Percentiles rank a stretch among this genome's conserved stretches.
phyloP scores from a whole-genome alignment of 2,888 invertebrate genomes.

The Epinotia ramella region DNA sequence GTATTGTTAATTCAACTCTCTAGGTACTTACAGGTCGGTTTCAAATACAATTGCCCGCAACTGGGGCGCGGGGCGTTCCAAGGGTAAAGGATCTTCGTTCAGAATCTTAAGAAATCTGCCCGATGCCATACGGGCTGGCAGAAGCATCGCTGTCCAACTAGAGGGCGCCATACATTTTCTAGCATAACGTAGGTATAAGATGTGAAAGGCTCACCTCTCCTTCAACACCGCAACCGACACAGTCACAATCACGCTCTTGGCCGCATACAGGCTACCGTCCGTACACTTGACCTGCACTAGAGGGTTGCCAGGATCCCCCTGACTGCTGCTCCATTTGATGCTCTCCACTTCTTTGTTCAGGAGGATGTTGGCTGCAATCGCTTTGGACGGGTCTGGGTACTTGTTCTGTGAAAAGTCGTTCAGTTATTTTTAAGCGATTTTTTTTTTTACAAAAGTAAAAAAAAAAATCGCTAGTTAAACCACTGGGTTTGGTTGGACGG shows the following conservation, averaged over 20 bases:
- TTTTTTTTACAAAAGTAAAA: too few species aligned
- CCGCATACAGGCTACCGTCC: conserved; percentile 82
- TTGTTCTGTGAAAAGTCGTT: conserved; percentile 70
- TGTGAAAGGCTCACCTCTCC: conserved; percentile 66
- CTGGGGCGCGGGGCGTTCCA: neutral
- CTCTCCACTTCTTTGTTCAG: conserved; percentile 83
- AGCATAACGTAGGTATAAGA: neutral
- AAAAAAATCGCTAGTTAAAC: too few species aligned
- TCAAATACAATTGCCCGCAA: too few species aligned
- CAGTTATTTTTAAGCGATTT: too few species aligned
- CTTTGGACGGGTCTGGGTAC: conserved; percentile 73
- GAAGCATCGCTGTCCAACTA: neutral
- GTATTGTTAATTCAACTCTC: too few species aligned
- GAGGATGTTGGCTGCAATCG: conserved; percentile 75
- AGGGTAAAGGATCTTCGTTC: neutral
- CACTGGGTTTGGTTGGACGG: too few species aligned
- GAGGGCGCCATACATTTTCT: neutral
- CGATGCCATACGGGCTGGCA: too few species aligned
- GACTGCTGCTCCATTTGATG: conserved; percentile 76
- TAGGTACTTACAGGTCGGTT: too few species aligned
- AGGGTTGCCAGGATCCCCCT: conserved; percentile 61
- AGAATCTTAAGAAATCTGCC: neutral
- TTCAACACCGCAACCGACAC: conserved; percentile 89
- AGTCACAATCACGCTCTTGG: conserved; percentile 88
- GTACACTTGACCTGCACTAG: conserved; percentile 82